Conservation (phyloP, 2,888 invertebrate species). For the Catocala nupta region DNA sequence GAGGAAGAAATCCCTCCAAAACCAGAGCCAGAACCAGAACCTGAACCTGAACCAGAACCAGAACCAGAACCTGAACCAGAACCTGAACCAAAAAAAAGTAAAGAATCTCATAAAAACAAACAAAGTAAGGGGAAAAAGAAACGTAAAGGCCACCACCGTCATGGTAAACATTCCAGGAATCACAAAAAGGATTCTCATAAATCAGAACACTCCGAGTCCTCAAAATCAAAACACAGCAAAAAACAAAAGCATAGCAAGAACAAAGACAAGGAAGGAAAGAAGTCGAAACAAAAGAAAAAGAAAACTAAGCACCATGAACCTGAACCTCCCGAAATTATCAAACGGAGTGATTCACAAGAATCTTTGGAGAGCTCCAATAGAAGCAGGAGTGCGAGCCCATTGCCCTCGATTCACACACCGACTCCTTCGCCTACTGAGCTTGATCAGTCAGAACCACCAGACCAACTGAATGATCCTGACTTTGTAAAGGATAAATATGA, state of each 20-base stretch:
- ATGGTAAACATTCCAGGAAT: conserved; percentile 83
- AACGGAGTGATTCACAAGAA: conserved; percentile 66
- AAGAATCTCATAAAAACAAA: conserved; percentile 79
- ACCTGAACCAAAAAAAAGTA: conserved; percentile 60
- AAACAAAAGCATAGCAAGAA: conserved; percentile 75
- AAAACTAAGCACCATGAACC: conserved; percentile 74
- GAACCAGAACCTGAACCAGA: too few species aligned
- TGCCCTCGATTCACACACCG: conserved; percentile 81
- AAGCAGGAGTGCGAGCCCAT: conserved; percentile 79
- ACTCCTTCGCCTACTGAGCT: conserved; percentile 75
- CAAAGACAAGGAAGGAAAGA: conserved; percentile 81
- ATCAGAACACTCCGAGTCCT: conserved; percentile 64
- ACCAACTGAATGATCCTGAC: conserved; percentile 70
- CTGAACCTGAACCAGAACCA: conserved; percentile 46
- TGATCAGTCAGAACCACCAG: conserved; percentile 55
- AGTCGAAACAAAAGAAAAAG: conserved; percentile 82
- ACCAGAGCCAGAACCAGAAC: too few species aligned
- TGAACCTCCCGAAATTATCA: conserved; percentile 57
- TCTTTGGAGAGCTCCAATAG: conserved; percentile 79
- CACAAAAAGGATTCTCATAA: conserved; percentile 75
- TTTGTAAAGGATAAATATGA: conserved; percentile 88
- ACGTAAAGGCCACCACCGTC: conserved; percentile 79
- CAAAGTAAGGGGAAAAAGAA: conserved; percentile 80
- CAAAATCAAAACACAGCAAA: conserved; percentile 71
- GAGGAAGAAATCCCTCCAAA: conserved; percentile 34